Evolutionary conservation across 1,140 invertebrate species (phyloP).

Genomic region (Calycopis cecrops): DNA sequence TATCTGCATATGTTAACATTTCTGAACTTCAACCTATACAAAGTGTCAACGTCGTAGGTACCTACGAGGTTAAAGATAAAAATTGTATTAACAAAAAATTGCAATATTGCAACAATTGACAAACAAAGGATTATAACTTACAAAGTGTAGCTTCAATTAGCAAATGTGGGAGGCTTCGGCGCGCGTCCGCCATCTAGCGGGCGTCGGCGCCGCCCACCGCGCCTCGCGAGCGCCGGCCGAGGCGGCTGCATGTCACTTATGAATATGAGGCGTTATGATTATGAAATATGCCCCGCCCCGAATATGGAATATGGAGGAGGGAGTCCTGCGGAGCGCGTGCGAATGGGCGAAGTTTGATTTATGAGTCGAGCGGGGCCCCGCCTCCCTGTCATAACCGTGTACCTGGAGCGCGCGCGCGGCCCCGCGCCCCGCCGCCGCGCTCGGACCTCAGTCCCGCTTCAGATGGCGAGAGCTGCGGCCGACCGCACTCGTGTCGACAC

Average conservation of each 20-base stretch:
- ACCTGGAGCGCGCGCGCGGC: constrained; percentile 67
- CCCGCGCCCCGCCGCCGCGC: constrained; percentile 55
- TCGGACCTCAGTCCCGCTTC: constrained; percentile 65
- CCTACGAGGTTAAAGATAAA: too few relatives aligned
- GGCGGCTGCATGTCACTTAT: constrained; percentile 64
- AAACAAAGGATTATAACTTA: constrained; percentile 68
- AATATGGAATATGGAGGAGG: constrained; percentile 73
- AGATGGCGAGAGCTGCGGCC: constrained; percentile 62
- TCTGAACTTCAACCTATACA: too few relatives aligned
- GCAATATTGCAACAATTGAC: constrained; percentile 39
- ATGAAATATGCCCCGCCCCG: constrained; percentile 75
- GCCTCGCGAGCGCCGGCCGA: constrained; percentile 24
- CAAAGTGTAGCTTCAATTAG: constrained; percentile 66
- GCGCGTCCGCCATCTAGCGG: constrained; percentile 67
- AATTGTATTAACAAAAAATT: neutral
- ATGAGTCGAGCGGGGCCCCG: constrained; percentile 70
- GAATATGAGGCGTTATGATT: constrained; percentile 76
- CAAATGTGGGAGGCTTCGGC: constrained; percentile 66
- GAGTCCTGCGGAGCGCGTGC: constrained; percentile 57
- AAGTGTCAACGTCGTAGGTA: too few relatives aligned
- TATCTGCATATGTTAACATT: too few relatives aligned
- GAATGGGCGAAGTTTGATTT: constrained; percentile 75
- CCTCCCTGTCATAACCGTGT: constrained; percentile 72
- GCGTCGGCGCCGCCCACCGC: constrained; percentile 59
- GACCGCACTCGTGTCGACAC: constrained; percentile 41